Evolutionary conservation across 2,888 invertebrate genomes (phyloP), one percentile per base, ranked within the genome.

Genomic region (Dasysyrphus albostriatus): DNA sequence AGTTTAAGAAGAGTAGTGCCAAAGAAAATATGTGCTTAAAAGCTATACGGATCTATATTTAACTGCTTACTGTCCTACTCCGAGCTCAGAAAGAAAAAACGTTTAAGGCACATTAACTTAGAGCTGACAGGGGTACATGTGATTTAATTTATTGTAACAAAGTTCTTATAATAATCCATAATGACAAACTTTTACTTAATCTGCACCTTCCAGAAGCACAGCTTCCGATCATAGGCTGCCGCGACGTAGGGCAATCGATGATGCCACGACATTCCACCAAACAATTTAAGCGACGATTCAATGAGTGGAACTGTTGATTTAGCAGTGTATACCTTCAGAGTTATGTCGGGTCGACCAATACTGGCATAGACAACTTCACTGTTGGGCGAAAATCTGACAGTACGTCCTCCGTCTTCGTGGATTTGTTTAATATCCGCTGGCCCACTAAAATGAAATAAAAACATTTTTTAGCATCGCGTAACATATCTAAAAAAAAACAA

Each of bases 331-430:
- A 96, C 94, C 92, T 95, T 96, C 6, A 96, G 91, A 29, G 94
- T 93, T 80, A 94, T 94, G 87, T 95, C 95, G 0, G 96, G 95
- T 63, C 94, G 93, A 10, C 96, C 96, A 61, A 95, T 93, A 37
- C 95, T 95, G 1, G 96, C 96, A 19, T 96, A 91, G 0, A 96
- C 93, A 88, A 94, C 92, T 88, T 95, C 95, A 69, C 94, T 94
- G 88, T 94, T 93, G 6, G 94, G 94, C 10, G 95, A 94, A 92
- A 95, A 95, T 81, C 94, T 94, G 4, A 96, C 93, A 47, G 92
- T 89, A 14, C 94, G 93, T 0, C 95, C 95, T 56, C 95, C 95
- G 90, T 95, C 95, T 34, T 94, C 93, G 89, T 96, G 95, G 10
- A 95, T 93, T 65, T 94, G 93, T 84, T 94, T 94, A 8, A 93